Base-by-base conservation (phyloP, 2,888 invertebrate genomes). In the Caenorhabditis sp. region DNA sequence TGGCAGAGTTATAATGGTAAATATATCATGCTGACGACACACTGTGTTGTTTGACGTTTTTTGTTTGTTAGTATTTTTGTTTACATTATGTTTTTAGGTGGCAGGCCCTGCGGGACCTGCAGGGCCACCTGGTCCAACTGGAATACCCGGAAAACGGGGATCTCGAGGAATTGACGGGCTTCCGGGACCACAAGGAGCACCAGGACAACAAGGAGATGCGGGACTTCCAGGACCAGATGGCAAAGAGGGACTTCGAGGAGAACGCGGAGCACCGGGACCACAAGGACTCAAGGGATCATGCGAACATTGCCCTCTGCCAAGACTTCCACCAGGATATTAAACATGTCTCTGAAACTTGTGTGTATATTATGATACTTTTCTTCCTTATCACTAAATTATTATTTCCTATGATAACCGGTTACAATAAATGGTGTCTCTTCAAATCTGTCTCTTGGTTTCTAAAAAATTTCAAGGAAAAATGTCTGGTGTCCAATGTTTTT, bases 271-370 rank as follows among this genome's bases (percentile, higher is more conserved):
- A 9, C 61, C 74, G 37, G 87, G 87, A 58, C 74, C 83, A 22
- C 80, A 82, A 74, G 87, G 87, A 22, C 79, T 80, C 9, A 71
- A 83, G 32, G 87, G 87, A 18, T 74, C 85, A 8, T 87, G 87
- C 22, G 84, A 84, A 28, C 87, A 87, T 62, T 87, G 87, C 26
- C 85, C 85, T 13, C 64, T 83, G 6, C 87, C 87, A 28, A 74
- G 87, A 61, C 83, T 85, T 18, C 87, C 87, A 28, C 87, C 87
- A 26, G 87, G 87, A 37, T 87, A 85, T 69, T 85, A 65, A 81
- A 55, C 13, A 8, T 2, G 0, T 22, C 9, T 28, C 20, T 15
- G 1, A 44, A 35, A n/a, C 13, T 69, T 79, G 74, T 80, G 53
- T 80, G 74, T 80, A 74, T 70, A 70, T 76, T 51, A 18, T 32